Evolutionary conservation across 2,888 invertebrate species (phyloP), one percentile per base, ranked within the genome.

Genomic region (Eremobia ochroleuca): DNA sequence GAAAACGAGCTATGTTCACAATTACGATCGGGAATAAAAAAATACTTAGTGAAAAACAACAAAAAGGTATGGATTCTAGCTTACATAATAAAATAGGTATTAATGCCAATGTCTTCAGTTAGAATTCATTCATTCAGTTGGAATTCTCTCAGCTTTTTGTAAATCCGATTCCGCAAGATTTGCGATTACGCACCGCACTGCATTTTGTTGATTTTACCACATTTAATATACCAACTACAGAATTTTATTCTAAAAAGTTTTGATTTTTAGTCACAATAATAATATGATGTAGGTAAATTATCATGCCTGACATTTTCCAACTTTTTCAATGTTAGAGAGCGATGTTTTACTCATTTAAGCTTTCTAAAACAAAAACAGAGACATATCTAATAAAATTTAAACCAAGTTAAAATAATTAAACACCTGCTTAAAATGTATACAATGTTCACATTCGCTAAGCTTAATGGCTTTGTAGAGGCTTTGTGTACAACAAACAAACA

Each of bases 401-500:
- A 65, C 11, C 34, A 67, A 84, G 62, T 71, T 68, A 65, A 71
- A 82, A 80, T 72, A 65, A 84, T 80, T 75, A 72, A 71, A 80
- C 68, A 72, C 55, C 64, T 75, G 55, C 49, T 70, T 81, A 85
- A 81, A 81, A 72, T 81, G 72, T 82, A 52, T 73, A 59, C 76
- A 81, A 81, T 70, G 76, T 73, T 85, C 85, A 66, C 65, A 81
- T 85, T 85, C 43, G 58, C 72, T 76, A 73, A 81, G 71, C 76
- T 81, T 84, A 78, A 78, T 81, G 64, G 76, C 82, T 75, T 71
- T 69, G 75, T n/a, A n/a, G n/a, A n/a, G n/a, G n/a, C n/a, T n/a
- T n/a, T n/a, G n/a, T n/a, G n/a, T 71, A 67, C 61, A 75, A 85
- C 86, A 76, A 85, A 82, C 87, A 86, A 87, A 79, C 79, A 85